Evolutionary conservation across 1,140 invertebrate genomes (phyloP).

Genomic region (Zaprionus lachaisei): DNA sequence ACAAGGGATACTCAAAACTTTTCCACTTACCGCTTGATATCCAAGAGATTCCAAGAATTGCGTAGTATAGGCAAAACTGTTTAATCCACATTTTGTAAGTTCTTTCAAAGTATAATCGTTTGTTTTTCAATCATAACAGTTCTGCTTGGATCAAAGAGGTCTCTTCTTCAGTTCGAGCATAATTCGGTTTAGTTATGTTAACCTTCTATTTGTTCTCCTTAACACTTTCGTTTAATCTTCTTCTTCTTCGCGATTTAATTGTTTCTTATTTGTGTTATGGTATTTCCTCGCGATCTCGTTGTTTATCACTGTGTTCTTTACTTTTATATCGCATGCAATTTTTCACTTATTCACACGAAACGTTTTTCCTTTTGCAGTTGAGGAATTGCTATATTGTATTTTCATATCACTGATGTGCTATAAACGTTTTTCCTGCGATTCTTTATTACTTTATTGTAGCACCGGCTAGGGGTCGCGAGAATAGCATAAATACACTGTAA

Average conservation of each 20-base stretch:
- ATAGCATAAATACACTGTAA: constrained; percentile 6
- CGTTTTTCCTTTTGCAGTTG: constrained; percentile 1
- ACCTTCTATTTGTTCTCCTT: background rate
- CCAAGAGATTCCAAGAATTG: constrained; percentile 47
- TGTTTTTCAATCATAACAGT: constrained; percentile 39
- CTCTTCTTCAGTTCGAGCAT: constrained; percentile 25
- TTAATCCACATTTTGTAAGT: constrained; percentile 65
- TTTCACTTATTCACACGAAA: constrained; percentile 43
- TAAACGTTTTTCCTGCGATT: constrained; percentile 47
- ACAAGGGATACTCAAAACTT: background rate
- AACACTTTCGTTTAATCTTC: constrained; percentile 3
- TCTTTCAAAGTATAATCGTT: constrained; percentile 4
- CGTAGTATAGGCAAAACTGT: constrained; percentile 41
- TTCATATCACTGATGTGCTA: constrained; percentile 66
- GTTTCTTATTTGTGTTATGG: background rate
- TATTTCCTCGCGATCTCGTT: constrained; percentile 5
- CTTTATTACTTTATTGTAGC: constrained; percentile 43
- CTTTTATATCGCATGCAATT: constrained; percentile 36
- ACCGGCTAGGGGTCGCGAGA: constrained; percentile 44
- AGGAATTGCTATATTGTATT: constrained; percentile 17
- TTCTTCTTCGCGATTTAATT: background rate
- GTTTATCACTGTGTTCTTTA: constrained; percentile 8
- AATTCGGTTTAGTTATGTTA: constrained; percentile 7
- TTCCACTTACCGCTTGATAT: constrained; percentile 52
- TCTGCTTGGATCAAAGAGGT: constrained; percentile 9